A percentile compares a stretch with the other conserved stretches of the same genome.
Conservation (phyloP, 2,113 vertebrate genomes). For the Zosterops japonicus region DNA sequence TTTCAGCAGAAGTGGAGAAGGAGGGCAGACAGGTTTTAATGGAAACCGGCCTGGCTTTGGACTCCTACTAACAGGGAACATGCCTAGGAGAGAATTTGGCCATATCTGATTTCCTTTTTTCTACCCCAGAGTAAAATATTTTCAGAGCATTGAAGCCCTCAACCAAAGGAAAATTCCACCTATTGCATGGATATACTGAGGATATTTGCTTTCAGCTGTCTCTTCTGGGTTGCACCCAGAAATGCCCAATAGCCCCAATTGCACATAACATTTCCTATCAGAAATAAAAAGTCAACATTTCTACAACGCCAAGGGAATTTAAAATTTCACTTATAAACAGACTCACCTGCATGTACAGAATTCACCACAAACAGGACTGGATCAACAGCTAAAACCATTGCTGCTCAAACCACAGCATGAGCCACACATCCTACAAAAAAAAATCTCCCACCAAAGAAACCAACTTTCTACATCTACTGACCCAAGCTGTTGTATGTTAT, state of each 20-base stretch:
- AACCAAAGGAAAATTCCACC: background rate
- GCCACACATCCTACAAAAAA: background rate
- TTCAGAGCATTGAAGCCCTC: background rate
- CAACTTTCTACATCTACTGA: background rate
- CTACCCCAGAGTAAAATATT: background rate
- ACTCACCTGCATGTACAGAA: background rate
- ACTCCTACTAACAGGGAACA: background rate
- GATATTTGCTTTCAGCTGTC: background rate
- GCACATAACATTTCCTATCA: background rate
- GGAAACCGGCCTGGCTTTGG: background rate
- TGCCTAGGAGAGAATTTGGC: background rate
- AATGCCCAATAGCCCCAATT: background rate
- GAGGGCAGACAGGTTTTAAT: background rate
- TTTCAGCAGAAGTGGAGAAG: constrained; percentile 9
- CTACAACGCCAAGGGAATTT: background rate
- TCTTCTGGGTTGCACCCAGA: background rate
- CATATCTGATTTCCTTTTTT: background rate
- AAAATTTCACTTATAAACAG: background rate
- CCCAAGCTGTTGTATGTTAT: background rate
- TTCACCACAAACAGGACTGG: background rate
- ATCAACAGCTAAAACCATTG: background rate
- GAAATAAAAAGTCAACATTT: background rate
- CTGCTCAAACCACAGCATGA: background rate
- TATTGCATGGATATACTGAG: background rate
- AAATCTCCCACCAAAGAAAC: background rate